Evolutionary conservation across 2,888 invertebrate species (phyloP), one percentile per base, ranked within the genome.

Genomic region (Schrankia costaestrigalis): DNA sequence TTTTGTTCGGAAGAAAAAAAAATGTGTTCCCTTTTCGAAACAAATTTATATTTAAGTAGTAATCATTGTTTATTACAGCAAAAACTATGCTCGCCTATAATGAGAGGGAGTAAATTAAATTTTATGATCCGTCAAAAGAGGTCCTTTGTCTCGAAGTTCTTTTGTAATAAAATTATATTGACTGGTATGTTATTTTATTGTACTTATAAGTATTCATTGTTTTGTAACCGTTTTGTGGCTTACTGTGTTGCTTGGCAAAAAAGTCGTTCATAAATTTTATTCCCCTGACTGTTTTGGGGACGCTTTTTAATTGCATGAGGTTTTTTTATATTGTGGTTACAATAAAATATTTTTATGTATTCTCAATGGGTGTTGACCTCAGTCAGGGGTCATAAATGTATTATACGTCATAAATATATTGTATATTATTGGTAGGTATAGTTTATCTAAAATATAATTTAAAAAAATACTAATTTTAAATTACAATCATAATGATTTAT

Each of bases 1-100:
- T 80, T 79, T 83, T 85, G 82, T 83, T 81, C 63, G 49, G 37
- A 29, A 14, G 31, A 63, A 72, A 69, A 66, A 68, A 62, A 52
- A 51, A 30, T 40, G 36, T 38, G 59, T 21, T 54, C 44, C 32
- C 44, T 43, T 57, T 49, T 48, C 43, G 35, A 55, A 7, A 60
- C 43, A 47, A 42, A 34, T 53, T 28, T 10, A 18, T 28, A 12
- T 21, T 49, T 35, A 9, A 39, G 34, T 43, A 54, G 12, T 53
- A 56, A n/a, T n/a, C n/a, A n/a, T n/a, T n/a, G n/a, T n/a, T n/a
- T n/a, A n/a, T n/a, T n/a, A n/a, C n/a, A n/a, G n/a, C n/a, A n/a
- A n/a, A n/a, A n/a, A n/a, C n/a, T n/a, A n/a, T n/a, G n/a, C n/a
- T n/a, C n/a, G n/a, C n/a, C n/a, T n/a, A n/a, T n/a, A n/a, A n/a